A percentile compares a stretch with the other conserved stretches of the same genome.
phyloP scores from a whole-genome alignment of 2,888 invertebrate species.

The Chrysomela aeneicollis region DNA sequence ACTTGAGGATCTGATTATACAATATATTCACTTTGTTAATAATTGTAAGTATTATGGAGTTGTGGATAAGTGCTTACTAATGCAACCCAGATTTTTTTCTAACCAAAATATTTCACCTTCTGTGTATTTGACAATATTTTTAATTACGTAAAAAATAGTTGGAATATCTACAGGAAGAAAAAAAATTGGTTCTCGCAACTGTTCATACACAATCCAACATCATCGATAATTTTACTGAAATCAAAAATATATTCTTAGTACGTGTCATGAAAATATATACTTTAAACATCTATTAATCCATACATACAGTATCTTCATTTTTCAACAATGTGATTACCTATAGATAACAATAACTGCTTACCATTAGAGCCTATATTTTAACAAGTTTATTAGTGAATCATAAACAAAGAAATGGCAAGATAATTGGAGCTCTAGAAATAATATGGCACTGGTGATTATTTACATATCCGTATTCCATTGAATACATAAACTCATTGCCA shows the following conservation, averaged over 20 bases:
- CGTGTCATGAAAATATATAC: constrained; percentile 45
- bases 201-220: constrained; percentile 27
- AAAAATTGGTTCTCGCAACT: background rate
- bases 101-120: too few species aligned
- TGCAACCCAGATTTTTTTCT: too few species aligned
- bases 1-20: too few species aligned
- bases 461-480: constrained; percentile 16
- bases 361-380: constrained; percentile 30
- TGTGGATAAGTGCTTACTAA: too few species aligned
- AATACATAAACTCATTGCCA: constrained; percentile 7
- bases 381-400: constrained; percentile 29
- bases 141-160: too few species aligned
- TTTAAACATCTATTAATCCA: constrained; percentile 43
- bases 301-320: constrained; percentile 44
- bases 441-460: constrained; percentile 45
- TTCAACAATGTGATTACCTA: constrained; percentile 37
- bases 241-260: constrained; percentile 23
- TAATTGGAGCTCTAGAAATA: constrained; percentile 41
- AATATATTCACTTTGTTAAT: too few species aligned
- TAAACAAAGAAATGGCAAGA: constrained; percentile 45
- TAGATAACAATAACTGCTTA: constrained; percentile 37
- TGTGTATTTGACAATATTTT: too few species aligned
- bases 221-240: constrained; percentile 34
- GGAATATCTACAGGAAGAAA: too few species aligned
- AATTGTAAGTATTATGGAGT: too few species aligned